Base-by-base conservation (phyloP, 2,888 invertebrate species). In the Teleiodes luculella region DNA sequence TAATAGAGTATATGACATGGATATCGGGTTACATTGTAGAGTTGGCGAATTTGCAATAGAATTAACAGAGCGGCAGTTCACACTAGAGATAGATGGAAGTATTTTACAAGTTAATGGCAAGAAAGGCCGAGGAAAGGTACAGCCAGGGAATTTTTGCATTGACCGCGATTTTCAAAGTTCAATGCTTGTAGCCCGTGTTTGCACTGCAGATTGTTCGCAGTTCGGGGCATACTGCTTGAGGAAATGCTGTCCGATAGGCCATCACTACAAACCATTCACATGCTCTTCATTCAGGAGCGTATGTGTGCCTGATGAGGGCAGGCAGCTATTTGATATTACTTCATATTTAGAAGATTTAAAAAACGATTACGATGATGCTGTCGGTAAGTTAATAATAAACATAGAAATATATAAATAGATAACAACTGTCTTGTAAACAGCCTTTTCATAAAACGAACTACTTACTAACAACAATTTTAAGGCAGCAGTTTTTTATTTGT, bases 171-270 rank as follows among this genome's bases (percentile, higher is more conserved):
- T 65, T 36, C 52, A 59, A 6, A 63, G 62, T 4, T 52, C 59
- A 0, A 65, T 62, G 18, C 56, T 84, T 36, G 65, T 90, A 3
- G 86, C 80, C 30, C 77, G 85, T 33, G 79, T 80, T 10, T 90
- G 90, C 61, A 72, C 83, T 3, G 61, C 59, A 10, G 71, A 83
- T 55, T 86, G 83, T 60, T 58, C 66, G 0, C 61, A 59, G 3
- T 86, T 75, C 58, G 80, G 73, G 24, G 86, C 86, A 2, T 80
- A 67, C 58, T 90, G 91, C 60, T 59, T 91, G 3, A 84, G 81
- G 53, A 92, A 92, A 66, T 92, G 92, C 62, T 92, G 92, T 64
- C 89, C 90, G 1, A 76, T 90, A 24, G 92, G 91, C 11, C 66
- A 91, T 39, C 90, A 91, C 64, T 91, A 75, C 56, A 74, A 65